Conservation (phyloP, 2,113 vertebrate species). For the Lamprologus tigripictilis region DNA sequence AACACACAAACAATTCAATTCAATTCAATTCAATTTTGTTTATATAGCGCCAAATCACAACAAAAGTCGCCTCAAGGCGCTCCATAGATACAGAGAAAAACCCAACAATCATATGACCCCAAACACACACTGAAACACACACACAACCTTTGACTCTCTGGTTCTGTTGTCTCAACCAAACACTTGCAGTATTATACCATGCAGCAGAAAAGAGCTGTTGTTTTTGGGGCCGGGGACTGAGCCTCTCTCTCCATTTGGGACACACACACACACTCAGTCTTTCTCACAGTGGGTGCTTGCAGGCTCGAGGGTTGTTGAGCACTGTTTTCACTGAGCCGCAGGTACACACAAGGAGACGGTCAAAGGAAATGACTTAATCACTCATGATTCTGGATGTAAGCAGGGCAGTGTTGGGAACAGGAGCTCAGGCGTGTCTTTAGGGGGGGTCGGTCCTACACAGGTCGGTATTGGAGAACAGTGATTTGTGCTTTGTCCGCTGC, state of each 20-base stretch:
- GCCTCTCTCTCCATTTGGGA: conserved; percentile 26
- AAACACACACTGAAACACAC: background rate
- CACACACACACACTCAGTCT: background rate
- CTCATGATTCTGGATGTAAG: conserved; percentile 20
- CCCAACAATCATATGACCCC: no score
- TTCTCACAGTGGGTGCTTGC: background rate
- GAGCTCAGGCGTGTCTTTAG: background rate
- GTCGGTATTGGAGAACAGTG: conserved; percentile 24
- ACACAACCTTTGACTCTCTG: background rate
- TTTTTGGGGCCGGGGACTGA: conserved; percentile 19
- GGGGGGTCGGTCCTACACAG: background rate
- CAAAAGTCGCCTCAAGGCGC: no score
- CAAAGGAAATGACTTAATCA: conserved; percentile 40
- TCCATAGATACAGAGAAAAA: no score
- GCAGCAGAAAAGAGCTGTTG: conserved; percentile 50
- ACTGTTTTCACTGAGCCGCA: conserved; percentile 12
- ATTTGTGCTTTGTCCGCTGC: conserved; percentile 20
- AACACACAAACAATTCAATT: background rate
- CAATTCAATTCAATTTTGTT: no score
- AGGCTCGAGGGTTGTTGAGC: background rate
- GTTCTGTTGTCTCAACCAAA: conserved; percentile 3
- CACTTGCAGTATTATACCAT: conserved; percentile 46
- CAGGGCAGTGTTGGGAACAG: background rate
- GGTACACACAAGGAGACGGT: background rate
- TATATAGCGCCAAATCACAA: no score